Base-by-base conservation (phyloP, 2,888 invertebrate genomes). In the Ormyrus thymus region DNA sequence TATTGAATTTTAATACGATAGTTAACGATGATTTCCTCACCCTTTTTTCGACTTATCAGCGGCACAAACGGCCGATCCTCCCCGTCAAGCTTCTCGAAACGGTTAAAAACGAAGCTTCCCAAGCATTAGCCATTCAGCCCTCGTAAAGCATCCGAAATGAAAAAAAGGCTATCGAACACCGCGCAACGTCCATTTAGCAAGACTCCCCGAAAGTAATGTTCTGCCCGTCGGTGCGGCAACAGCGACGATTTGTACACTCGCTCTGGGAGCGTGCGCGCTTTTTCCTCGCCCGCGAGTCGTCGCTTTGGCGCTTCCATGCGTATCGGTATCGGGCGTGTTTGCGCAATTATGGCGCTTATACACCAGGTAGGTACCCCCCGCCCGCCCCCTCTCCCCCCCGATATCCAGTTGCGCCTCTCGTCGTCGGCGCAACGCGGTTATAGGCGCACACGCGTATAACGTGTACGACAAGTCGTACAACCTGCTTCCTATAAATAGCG, bases 401-500 rank as follows among this genome's bases (percentile, higher is more conserved):
- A 55, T 64, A 72, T 51, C 59, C 51, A 51, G 69, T 70, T 29
- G 59, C 15, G 56, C 56, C 29, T 29, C 29, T 29, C 29, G 15
- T 55, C 29, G 53, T 15, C 13, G n/a, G 1, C 29, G 29, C 29
- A 1, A 3, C 29, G 29, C 29, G 29, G 29, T 29, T 29, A 29
- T 29, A 29, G 29, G n/a, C 11, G 7, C 53, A 43, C 43, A 43
- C 53, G 43, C 50, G 64, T 58, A 78, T 74, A 74, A 51, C 78
- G 73, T 56, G 59, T 74, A 81, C 80, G 74, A 83, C 81, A 82
- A 81, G 77, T 80, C 73, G 79, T 78, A 76, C 81, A 81, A 79
- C 80, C 80, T 81, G 81, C 79, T 83, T 70, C 78, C 80, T 82
- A 83, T 82, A 81, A 83, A 83, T 81, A 82, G 77, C 81, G 9